Base-by-base conservation (phyloP, 2,888 invertebrate genomes). In the Tromatobia lineatoria region DNA sequence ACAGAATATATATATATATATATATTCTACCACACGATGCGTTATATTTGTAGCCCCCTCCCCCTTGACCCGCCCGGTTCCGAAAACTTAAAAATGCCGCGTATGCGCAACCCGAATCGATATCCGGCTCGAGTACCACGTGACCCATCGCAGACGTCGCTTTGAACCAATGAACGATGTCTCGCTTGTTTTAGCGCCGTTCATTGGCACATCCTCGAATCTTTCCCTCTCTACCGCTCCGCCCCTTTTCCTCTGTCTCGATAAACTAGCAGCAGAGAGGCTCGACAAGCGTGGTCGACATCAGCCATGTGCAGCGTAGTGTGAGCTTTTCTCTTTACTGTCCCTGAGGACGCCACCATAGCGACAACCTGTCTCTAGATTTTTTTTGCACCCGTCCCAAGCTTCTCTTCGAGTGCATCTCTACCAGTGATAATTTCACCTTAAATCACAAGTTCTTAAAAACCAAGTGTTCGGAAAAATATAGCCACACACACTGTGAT, bases 31-130 rank as follows among this genome's bases (percentile, higher is more conserved):
- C 23, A 23, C 57, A 88, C 87, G 88, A 89, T 89, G 89, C 87
- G 88, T 87, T 82, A 86, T 83, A 87, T 83, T 87, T 83, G 86
- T 85, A 88, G 81, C 91, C 90, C 86, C 91, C 89, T 88, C 91
- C 90, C 89, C 93, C 91, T 89, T 77, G 85, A 91, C 89, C 89
- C 91, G 89, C 89, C 93, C 91, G 89, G 75, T 50, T 83, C 87
- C 91, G 93, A 94, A 94, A 96, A 96, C 95, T 96, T 96, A 96
- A 96, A 96, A 96, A 96, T 96, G 96, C 96, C 96, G 96, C 96
- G 96, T 96, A 96, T 95, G 95, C 95, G 95, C 95, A 90, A 95
- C 95, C 95, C 96, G 96, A 96, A 96, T 96, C 96, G 96, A 96
- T 96, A 96, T 95, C 95, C 95, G 95, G 92, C 93, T 92, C 90